Evolutionary conservation across 2,888 invertebrate species (phyloP).

Genomic region (Melitaea athalia): DNA sequence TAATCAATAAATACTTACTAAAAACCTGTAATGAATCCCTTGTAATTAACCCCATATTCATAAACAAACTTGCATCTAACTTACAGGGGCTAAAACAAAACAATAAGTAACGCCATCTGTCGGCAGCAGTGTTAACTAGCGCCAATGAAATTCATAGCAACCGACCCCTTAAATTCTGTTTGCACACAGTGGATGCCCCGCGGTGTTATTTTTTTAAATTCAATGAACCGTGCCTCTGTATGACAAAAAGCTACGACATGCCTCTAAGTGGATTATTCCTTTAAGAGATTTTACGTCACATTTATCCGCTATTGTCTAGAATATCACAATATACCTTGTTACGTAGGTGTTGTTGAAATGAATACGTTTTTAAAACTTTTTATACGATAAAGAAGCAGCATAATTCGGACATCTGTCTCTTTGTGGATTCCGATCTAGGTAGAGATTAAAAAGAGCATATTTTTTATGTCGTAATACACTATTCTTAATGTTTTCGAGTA

Average conservation of each 20-base stretch:
- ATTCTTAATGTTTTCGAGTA: neutral
- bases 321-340: slow-evolving; percentile 62
- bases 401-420: slow-evolving; percentile 72
- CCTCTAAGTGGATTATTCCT: slow-evolving; percentile 79
- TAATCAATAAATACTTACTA: neutral
- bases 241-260: slow-evolving; percentile 74
- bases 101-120: slow-evolving; percentile 58
- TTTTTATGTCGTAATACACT: slow-evolving; percentile 31
- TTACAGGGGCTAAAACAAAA: slow-evolving; percentile 26
- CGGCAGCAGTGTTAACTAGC: slow-evolving; percentile 38
- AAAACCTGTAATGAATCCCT: neutral
- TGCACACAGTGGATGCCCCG: slow-evolving; percentile 73
- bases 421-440: slow-evolving; percentile 53
- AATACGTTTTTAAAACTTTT: slow-evolving; percentile 65
- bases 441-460: slow-evolving; percentile 59
- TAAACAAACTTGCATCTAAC: slow-evolving; percentile 6
- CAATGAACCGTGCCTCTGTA: slow-evolving; percentile 70
- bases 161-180: slow-evolving; percentile 56
- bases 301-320: slow-evolving; percentile 70
- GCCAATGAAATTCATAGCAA: slow-evolving; percentile 33
- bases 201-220: slow-evolving; percentile 73
- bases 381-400: slow-evolving; percentile 56
- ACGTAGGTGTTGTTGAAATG: slow-evolving; percentile 76
- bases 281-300: slow-evolving; percentile 77
- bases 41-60: slow-evolving; percentile 2